Evolutionary conservation across 2,113 vertebrate species (phyloP), one percentile per base, ranked within the genome.

Genomic region (Speoplatyrhinus poulsoni): DNA sequence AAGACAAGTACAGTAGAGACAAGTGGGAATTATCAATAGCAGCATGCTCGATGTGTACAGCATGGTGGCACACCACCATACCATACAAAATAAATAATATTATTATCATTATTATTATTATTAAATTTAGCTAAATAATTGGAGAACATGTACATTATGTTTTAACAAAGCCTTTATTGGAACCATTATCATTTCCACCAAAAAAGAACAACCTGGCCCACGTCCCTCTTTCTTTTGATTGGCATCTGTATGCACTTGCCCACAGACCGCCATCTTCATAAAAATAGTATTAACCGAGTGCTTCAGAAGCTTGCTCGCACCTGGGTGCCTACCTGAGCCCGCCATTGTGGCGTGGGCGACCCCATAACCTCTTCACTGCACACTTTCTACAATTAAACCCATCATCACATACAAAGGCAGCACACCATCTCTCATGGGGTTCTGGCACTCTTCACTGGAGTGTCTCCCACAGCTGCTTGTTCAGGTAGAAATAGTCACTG

Each of bases 351-450:
- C 52, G 69, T 60, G 55, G 69, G 75, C 73, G 66, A 71, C 71
- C 79, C 77, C 48, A 65, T 77, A 74, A 84, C 83, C 87, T 84
- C 85, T 84, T 73, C 71, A 72, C 65, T 72, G 69, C 73, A 76
- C 77, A 82, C 65, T 79, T 65, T 85, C 79, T 76, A 79, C 82
- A 83, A 88, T 92, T 87, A 87, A 72, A 85, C 72, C 71, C 79
- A 89, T 89, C 83, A 90, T 79, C 49, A 12, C 81, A 87, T 87
- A 91, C 83, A 87, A 89, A 87, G 79, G 85, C 75, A 55, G 63
- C 80, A 17, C 76, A 84, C 70, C 75, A 69, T 80, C 63, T 72
- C 75, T 80, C 76, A 60, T 48, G 59, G 81, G 73, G 73, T 81
- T 72, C 68, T 55, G 71, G 17, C 46, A 67, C 86, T 89, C 79